Evolutionary conservation across 2,888 invertebrate species (phyloP), one percentile per base, ranked within the genome.

Genomic region (Tholera decimalis): DNA sequence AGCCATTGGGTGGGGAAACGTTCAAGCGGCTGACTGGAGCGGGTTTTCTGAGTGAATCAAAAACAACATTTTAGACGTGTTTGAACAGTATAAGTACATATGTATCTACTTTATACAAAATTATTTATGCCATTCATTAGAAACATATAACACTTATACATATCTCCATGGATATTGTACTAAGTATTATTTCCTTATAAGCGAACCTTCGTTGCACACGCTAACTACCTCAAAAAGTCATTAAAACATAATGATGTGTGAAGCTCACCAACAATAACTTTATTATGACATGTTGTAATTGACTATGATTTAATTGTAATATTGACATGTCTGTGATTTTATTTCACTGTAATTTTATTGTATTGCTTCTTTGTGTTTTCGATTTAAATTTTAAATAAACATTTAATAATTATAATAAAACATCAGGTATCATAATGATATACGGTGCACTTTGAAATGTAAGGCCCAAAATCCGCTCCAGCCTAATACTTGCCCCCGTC

Each of bases 1-100:
- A 86, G 82, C 81, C 75, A 70, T 72, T 61, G 67, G 60, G 53
- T 55, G 74, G 72, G 53, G 15, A 54, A 75, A 77, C 58, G 37
- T 20, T 59, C 26, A 73, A 81, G 79, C 55, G 60, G 9, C 6
- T 28, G 63, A 24, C 64, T 64, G 13, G 11, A 59, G 79, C 60
- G 67, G 67, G 26, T 47, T 55, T 20, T 47, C 11, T 22, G 9
- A 28, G 11, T 33, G 13, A 47, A 22, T 28, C 28, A 18, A 9
- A 26, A 13, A n/a, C n/a, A 7, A 39, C 18, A 20, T 26, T 53
- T 47, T 28, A 28, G 18, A 24, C 8, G n/a, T n/a, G n/a, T 24
- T 18, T 11, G 3, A 28, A 50, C 8, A n/a, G 11, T 2, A 4
- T 7, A 6, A 26, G 18, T 49, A n/a, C n/a, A n/a, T n/a, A 24